These are phyloP conservation scores for Chlamydotis undulata DNA, from an alignment of 2,113 vertebrate genomes.

Conservation along the genomic window DNA sequence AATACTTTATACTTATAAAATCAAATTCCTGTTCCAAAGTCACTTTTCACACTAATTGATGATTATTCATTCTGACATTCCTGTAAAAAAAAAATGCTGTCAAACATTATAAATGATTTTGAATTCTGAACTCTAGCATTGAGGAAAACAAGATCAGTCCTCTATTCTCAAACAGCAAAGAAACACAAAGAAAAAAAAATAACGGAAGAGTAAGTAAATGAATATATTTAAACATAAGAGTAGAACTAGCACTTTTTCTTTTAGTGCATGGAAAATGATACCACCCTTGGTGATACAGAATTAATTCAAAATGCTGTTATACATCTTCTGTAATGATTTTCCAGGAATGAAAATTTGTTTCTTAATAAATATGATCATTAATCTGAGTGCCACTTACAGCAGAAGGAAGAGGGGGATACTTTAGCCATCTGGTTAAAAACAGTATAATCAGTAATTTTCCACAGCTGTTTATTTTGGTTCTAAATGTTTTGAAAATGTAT, in stretches of 20 bases:
- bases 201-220: neutral
- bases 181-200: accelerated
- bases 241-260: neutral
- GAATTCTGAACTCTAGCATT: neutral
- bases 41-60: slow-evolving; percentile 44
- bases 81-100: slow-evolving; percentile 32
- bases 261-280: neutral
- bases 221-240: neutral
- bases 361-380: slow-evolving; percentile 12
- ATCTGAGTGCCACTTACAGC: neutral
- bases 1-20: slow-evolving; percentile 30
- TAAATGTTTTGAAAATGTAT: neutral
- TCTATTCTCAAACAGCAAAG: neutral
- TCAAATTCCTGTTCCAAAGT: slow-evolving; percentile 22
- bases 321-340: neutral
- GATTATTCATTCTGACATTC: slow-evolving; percentile 54
- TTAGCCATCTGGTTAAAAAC: neutral
- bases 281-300: neutral
- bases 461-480: slow-evolving; percentile 16
- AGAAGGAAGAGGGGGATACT: neutral
- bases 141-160: neutral
- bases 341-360: neutral
- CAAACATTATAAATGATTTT: neutral
- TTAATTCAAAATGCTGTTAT: neutral
- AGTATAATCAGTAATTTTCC: neutral